Base-by-base conservation (phyloP, 2,113 vertebrate species). In the Rhegmatorhina hoffmannsi region DNA sequence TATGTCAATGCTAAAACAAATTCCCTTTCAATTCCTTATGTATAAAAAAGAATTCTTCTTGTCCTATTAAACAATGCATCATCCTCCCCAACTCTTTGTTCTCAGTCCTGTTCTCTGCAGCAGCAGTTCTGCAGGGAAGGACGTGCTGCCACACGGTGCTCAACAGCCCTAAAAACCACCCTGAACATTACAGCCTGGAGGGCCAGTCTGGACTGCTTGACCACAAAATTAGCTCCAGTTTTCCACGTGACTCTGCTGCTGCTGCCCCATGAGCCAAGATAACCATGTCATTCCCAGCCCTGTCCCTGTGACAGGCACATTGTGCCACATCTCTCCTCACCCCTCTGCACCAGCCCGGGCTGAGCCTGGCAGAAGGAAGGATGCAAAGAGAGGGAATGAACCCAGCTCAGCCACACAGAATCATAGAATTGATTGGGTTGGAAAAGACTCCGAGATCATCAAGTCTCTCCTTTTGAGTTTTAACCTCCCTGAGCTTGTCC, bases 211-310 rank as follows among this genome's bases (percentile, higher is more conserved):
- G 24, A 18, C 53, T 64, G 49, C 38, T 75, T 25, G 3, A 5
- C 36, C 25, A 36, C 50, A 58, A 40, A 58, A 78, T 34, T 14
- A 74, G 20, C 0, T 0, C 31, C 44, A 69, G 24, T 81, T n/a
- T 12, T 44, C 28, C 4, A 0, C 3, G 20, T 13, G 36, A 53
- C 43, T 0, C 0, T 84, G 55, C 50, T 1, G 55, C 50, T 1
- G 0, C 73, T 64, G 68, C 72, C n/a, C 67, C 58, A 38, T 0
- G 0, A 75, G 76, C n/a, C 4, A 3, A 25, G 33, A 34, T 6
- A 72, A 53, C 59, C 52, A 21, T 5, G 1, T 24, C 60, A 47
- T 16, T 13, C 20, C 29, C 11, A 26, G 12, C 76, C 62, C 56
- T n/a, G 33, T 10, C 28, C 69, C 49, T 29, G 29, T 1, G 2